Percentiles rank a stretch among this genome's conserved stretches.
Evolutionary conservation across 2,888 invertebrate genomes (phyloP).

Genomic region (Tipula confusa): DNA sequence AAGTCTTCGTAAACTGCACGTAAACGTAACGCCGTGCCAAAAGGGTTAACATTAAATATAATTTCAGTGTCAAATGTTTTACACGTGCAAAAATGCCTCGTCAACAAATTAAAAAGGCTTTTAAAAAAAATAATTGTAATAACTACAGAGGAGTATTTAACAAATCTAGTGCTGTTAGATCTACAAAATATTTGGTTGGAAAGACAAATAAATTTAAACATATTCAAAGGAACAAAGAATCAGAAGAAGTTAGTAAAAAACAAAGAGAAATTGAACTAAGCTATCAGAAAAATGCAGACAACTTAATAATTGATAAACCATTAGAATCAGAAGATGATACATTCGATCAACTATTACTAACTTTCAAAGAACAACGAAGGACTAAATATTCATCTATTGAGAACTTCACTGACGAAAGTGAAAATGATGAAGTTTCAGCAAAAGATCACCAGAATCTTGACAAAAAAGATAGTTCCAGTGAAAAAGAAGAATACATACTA

Average conservation of each 20-base stretch:
- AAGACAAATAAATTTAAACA: slow-evolving; percentile 40
- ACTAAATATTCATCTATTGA: slow-evolving; percentile 43
- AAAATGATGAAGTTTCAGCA: slow-evolving; percentile 32
- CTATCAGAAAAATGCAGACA: slow-evolving; percentile 33
- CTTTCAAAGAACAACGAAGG: slow-evolving; percentile 44
- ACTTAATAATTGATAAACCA: too few relatives aligned
- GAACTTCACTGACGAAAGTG: slow-evolving; percentile 44
- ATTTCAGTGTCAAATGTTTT: too few relatives aligned
- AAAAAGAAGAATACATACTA: neutral
- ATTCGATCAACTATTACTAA: slow-evolving; percentile 54
- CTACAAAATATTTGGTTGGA: neutral
- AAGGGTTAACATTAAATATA: too few relatives aligned
- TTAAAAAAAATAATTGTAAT: too few relatives aligned
- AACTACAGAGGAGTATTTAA: neutral
- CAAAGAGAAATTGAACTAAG: slow-evolving; percentile 39
- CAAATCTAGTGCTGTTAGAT: neutral
- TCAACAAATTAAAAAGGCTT: too few relatives aligned
- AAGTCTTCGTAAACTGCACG: too few relatives aligned
- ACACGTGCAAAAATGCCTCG: too few relatives aligned
- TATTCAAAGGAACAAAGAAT: slow-evolving; percentile 44
- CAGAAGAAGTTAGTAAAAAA: slow-evolving; percentile 41
- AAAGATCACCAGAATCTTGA: neutral
- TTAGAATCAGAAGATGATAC: slow-evolving; percentile 50
- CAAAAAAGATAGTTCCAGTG: neutral
- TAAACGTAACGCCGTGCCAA: too few relatives aligned